Evolutionary conservation across 2,888 invertebrate genomes (phyloP).

Genomic region (Tiliacea aurago): DNA sequence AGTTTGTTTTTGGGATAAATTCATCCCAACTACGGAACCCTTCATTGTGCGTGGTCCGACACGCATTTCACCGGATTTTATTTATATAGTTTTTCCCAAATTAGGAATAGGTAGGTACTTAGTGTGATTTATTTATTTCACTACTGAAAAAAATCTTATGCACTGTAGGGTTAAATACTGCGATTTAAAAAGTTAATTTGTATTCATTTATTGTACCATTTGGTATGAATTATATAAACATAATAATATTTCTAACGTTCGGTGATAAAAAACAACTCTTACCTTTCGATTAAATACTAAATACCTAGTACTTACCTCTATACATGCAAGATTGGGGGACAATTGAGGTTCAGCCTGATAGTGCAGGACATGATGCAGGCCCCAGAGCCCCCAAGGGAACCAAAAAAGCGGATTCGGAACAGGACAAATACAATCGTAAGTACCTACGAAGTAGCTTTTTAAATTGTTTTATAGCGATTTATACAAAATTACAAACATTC

Average conservation of each 20-base stretch:
- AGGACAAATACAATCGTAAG: slow-evolving; percentile 8
- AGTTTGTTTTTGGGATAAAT: too few species aligned
- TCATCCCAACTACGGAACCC: too few species aligned
- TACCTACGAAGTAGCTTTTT: background rate
- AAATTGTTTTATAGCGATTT: background rate
- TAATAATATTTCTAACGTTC: slow-evolving; percentile 47
- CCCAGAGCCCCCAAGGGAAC: background rate
- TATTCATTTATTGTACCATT: slow-evolving; percentile 55
- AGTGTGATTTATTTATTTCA: background rate
- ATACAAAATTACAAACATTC: slow-evolving; percentile 9
- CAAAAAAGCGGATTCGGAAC: background rate
- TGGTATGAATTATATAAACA: slow-evolving; percentile 56
- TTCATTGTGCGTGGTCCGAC: too few species aligned
- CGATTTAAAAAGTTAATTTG: slow-evolving; percentile 72
- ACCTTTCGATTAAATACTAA: slow-evolving; percentile 24
- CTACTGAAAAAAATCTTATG: background rate
- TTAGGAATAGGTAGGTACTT: background rate
- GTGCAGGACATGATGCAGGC: background rate
- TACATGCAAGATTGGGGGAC: slow-evolving; percentile 9
- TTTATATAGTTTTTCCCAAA: background rate
- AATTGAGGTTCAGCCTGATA: background rate
- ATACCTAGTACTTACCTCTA: slow-evolving; percentile 17
- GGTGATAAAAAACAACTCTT: slow-evolving; percentile 38
- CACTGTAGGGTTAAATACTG: slow-evolving; percentile 65
- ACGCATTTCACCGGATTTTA: too few species aligned